Evolutionary conservation across 2,888 invertebrate species (phyloP), one percentile per base, ranked within the genome.

Genomic region (Leucoptera coffeella): DNA sequence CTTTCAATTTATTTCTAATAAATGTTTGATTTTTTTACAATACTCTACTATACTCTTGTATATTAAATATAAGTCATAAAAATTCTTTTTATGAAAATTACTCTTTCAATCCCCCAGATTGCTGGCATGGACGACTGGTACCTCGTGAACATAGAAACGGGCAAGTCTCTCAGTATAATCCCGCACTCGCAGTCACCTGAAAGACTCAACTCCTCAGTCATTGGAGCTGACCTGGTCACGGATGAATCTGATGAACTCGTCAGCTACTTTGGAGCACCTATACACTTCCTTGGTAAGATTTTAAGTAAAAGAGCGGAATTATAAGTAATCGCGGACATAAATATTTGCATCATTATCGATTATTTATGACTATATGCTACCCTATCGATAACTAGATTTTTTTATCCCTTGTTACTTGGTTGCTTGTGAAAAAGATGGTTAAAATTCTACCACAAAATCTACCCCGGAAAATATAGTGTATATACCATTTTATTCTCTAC

Each of bases 181-280:
- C 52, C 50, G 0, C 49, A 54, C 33, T 32, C 43, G 0, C 29
- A 46, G 2, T 33, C 39, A 0, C 69, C 73, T 0, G 46, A 44
- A 2, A 38, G 52, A 15, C 39, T 60, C 8, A 76, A 77, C 34
- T 67, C 60, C 8, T 51, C 69, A 0, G 52, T 62, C 5, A 65
- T 81, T 19, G 62, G 67, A 1, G 71, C 73, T 0, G 73, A 74
- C 30, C 52, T 81, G 9, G 49, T 50, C 0, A 38, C 45, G 2
- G 59, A 58, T 5, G 61, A 67, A 2, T 49, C 43, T 21, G 42
- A 39, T 1, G 53, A 55, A 14, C 69, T 73, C 29, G 58, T 80
- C 1, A 69, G 83, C 1, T 93, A 90, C 58, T 88, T 92, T 51
- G 73, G 80, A 1, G 87, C 88, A 0, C 89, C 92, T 0, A 46